phyloP scores from a whole-genome alignment of 2,113 vertebrate genomes.

The Eptatretus burgeri region DNA sequence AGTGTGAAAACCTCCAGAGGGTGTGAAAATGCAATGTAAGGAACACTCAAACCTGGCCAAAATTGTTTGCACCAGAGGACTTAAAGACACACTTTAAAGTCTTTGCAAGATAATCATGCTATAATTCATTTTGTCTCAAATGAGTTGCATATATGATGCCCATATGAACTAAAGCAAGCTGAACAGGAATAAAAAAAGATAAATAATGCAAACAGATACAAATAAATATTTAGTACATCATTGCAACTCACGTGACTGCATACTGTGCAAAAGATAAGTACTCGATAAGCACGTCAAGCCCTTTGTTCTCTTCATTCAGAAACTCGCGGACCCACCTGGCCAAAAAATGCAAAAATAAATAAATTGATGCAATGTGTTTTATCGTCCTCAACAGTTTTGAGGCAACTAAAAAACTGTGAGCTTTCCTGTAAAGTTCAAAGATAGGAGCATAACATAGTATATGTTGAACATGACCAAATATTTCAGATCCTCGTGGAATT shows the following conservation, averaged over 20 bases:
- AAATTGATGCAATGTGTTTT: constrained; percentile 5
- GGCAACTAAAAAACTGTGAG: no score
- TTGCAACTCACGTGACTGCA: constrained; percentile 67
- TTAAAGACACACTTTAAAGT: background rate
- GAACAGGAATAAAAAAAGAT: background rate
- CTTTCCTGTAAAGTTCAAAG: no score
- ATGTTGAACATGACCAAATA: no score
- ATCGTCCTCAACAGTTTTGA: no score
- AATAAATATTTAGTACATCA: no score
- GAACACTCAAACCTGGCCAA: background rate
- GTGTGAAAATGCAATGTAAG: accelerated
- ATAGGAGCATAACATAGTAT: no score
- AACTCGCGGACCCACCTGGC: constrained; percentile 90
- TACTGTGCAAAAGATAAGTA: constrained; percentile 95
- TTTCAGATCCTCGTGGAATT: no score
- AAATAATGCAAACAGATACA: background rate
- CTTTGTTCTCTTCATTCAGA: constrained; percentile 90
- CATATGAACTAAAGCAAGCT: background rate
- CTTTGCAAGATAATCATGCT: background rate
- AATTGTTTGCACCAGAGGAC: background rate
- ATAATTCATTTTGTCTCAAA: background rate
- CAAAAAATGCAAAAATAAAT: constrained; percentile 8
- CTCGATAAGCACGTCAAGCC: constrained; percentile 79
- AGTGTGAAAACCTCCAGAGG: background rate
- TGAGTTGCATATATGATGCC: accelerated